phyloP scores from a whole-genome alignment of 2,797 vertebrate genomes.

The Chelon labrosus region DNA sequence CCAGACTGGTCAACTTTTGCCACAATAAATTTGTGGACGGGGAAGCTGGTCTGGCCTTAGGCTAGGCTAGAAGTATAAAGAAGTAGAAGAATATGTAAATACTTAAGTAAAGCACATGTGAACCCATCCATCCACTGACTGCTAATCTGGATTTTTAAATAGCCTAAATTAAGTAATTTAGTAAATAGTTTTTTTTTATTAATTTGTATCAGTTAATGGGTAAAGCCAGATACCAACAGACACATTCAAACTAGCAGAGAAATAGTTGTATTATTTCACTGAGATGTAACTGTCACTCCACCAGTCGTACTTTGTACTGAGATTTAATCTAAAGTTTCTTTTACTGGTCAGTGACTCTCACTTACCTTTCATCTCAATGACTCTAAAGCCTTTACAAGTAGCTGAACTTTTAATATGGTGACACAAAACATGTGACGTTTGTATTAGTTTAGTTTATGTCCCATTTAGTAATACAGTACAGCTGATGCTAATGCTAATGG shows the following conservation, averaged over 20 bases:
- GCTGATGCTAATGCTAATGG: background rate
- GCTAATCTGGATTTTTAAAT: background rate
- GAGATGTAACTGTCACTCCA: background rate
- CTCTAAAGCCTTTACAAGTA: background rate
- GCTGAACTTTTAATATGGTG: background rate
- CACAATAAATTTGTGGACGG: too few relatives aligned
- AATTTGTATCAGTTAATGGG: background rate
- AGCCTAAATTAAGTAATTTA: background rate
- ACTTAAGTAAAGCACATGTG: too few relatives aligned
- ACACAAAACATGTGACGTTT: too few relatives aligned
- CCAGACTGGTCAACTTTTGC: too few relatives aligned
- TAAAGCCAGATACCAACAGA: background rate
- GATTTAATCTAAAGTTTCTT: too few relatives aligned
- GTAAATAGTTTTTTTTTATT: background rate
- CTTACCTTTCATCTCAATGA: background rate
- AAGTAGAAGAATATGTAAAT: too few relatives aligned
- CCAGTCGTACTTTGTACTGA: too few relatives aligned
- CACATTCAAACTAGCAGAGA: too few relatives aligned
- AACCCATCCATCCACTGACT: background rate
- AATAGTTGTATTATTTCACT: background rate
- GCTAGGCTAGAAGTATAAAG: too few relatives aligned
- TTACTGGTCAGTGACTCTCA: background rate
- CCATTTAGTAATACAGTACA: background rate
- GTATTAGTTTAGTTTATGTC: too few relatives aligned
- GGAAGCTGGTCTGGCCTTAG: too few relatives aligned